phyloP scores from a whole-genome alignment of 2,113 vertebrate genomes.

The Brachyistius frenatus region DNA sequence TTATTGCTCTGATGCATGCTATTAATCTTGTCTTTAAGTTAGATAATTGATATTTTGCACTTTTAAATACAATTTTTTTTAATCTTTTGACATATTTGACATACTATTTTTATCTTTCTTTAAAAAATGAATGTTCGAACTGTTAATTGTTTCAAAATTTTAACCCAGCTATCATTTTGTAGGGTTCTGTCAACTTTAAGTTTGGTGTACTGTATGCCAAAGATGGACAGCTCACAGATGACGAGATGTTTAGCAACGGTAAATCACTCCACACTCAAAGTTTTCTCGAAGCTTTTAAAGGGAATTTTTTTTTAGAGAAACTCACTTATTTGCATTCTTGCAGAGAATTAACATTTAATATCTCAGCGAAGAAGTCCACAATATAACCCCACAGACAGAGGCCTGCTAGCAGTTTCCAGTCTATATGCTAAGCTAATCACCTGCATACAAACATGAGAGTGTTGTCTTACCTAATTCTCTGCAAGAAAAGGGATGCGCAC shows the following conservation, averaged over 20 bases:
- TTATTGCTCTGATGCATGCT: neutral
- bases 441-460: neutral
- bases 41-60: no score
- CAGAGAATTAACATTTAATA: no score
- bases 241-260: conserved; percentile 99
- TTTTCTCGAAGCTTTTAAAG: neutral
- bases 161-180: conserved; percentile 29
- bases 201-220: conserved; percentile 98
- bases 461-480: neutral
- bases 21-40: no score
- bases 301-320: neutral
- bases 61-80: neutral
- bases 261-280: conserved; percentile 51
- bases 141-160: neutral
- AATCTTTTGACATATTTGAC: neutral
- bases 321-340: neutral
- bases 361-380: no score
- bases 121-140: neutral
- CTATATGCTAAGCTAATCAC: neutral
- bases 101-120: neutral
- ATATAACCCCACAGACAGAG: no score
- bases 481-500: neutral
- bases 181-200: conserved; percentile 99
- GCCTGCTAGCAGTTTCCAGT: no score
- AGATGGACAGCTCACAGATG: conserved; percentile 98